A percentile compares a stretch with the other conserved stretches of the same genome.
These are phyloP conservation scores for Globodera rostochiensis DNA, from an alignment of 1,140 invertebrate species.

Conservation along the genomic window DNA sequence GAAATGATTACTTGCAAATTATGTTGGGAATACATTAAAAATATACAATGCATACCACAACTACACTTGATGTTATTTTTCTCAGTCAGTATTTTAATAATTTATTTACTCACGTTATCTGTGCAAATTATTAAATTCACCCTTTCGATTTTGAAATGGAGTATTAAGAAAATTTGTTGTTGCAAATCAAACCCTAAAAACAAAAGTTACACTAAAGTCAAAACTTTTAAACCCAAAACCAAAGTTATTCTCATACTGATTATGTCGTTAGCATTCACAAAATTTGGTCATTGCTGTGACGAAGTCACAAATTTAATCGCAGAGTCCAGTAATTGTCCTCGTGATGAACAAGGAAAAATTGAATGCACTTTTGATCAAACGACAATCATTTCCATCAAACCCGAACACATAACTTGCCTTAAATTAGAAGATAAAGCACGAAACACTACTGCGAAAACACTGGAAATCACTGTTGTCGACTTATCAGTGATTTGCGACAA, in stretches of 20 bases:
- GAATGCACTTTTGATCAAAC: slow-evolving; percentile 10
- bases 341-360: background rate
- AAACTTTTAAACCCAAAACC: background rate
- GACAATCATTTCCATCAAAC: background rate
- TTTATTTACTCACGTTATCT: background rate
- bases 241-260: background rate
- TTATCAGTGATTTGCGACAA: background rate
- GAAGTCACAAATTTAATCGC: background rate
- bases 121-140: background rate
- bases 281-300: background rate
- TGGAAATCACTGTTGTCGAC: background rate
- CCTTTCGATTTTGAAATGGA: background rate
- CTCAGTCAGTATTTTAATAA: background rate
- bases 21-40: background rate
- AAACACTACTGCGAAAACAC: background rate
- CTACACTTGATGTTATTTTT: background rate
- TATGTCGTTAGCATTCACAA: background rate
- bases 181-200: background rate
- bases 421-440: slow-evolving; percentile 2
- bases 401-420: background rate
- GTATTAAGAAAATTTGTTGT: background rate
- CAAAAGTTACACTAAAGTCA: slow-evolving; percentile 1
- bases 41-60: background rate
- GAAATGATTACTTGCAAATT: background rate
- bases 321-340: background rate